Base-by-base conservation (phyloP, 2,113 vertebrate genomes). In the Eretmochelys imbricata region DNA sequence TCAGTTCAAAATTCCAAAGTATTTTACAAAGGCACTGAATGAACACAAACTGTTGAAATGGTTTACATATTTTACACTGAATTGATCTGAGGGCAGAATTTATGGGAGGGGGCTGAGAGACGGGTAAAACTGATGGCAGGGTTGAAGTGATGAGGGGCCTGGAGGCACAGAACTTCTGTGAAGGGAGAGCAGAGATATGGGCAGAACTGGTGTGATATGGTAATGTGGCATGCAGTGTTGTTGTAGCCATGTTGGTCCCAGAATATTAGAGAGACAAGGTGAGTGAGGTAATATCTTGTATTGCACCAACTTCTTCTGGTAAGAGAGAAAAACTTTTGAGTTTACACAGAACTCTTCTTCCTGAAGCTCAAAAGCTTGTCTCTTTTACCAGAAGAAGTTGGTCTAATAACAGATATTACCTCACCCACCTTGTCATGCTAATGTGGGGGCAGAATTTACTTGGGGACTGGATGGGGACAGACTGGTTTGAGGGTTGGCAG, bases 1-100 rank as follows among this genome's bases (percentile, higher is more conserved):
- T 42, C 48, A 79, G 72, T 59, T 91, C 6, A 96, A 89, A 93
- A 94, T 76, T 75, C 57, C 48, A 93, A 86, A 84, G 57, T 85
- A 54, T 1, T 4, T 57, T 80, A 84, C 59, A 90, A 62, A 54
- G 55, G 55, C 31, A 55, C 46, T 42, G 48, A 8, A 48, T n/a
- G 31, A 69, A 69, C 62, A 65, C 14, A 69, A 69, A 69, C 31
- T 69, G 62, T 69, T n/a, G 31, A 69, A 35, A 69, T 35, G 7
- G 59, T 62, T 62, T 62, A 62, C 31, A 35, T 69, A n/a, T 69
- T n/a, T 69, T 69, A 69, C 14, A 20, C 35, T 69, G 62, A 69
- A n/a, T 69, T n/a, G 35, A 69, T 69, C 62, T 35, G 16, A 69
- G 62, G 16, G 62, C 29, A 69, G 62, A 69, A 69, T 69, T n/a